These are phyloP conservation scores for Machimus atricapillus DNA, from an alignment of 2,888 invertebrate species.

Conservation along the genomic window DNA sequence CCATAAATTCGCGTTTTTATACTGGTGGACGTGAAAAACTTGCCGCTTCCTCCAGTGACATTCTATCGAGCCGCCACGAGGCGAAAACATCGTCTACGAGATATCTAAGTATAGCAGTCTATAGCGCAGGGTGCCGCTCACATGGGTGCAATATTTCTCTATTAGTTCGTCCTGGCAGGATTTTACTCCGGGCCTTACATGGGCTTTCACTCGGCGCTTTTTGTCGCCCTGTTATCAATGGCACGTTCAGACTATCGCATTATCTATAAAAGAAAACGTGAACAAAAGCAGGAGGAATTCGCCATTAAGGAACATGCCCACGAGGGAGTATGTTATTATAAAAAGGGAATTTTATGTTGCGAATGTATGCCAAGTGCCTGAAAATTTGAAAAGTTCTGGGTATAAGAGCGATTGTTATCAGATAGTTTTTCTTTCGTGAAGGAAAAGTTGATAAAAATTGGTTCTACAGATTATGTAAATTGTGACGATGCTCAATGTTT, in stretches of 20 bases:
- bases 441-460: background rate
- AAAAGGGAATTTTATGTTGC: background rate
- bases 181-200: background rate
- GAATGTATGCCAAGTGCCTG: background rate
- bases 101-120: background rate
- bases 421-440: background rate
- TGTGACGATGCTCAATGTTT: too few relatives aligned
- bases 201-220: background rate
- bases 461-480: too few relatives aligned
- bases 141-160: background rate
- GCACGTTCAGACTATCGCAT: background rate
- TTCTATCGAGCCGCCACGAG: background rate
- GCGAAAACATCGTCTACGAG: background rate
- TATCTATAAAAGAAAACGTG: background rate
- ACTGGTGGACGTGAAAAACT: background rate
- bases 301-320: background rate
- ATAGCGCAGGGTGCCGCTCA: background rate
- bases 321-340: background rate
- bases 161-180: background rate
- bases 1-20: background rate
- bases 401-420: background rate
- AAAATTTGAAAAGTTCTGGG: background rate
- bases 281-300: background rate
- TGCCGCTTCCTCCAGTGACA: background rate
- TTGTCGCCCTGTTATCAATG: background rate